Evolutionary conservation across 2,888 invertebrate genomes (phyloP), one percentile per base, ranked within the genome.

Genomic region (Oscheius sp.): DNA sequence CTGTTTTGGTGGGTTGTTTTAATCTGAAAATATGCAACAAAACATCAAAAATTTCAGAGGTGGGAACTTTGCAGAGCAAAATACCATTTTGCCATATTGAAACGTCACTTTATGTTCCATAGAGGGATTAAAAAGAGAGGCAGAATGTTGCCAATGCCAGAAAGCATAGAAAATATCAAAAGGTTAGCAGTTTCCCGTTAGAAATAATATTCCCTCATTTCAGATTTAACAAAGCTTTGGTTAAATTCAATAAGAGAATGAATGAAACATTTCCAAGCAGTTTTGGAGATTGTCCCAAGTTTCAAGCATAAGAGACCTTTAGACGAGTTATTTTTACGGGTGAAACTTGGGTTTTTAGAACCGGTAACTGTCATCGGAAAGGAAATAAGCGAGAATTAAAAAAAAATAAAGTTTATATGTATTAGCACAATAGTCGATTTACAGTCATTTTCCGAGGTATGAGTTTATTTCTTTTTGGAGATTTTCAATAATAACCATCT

Each of bases 31-130:
- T n/a, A n/a, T n/a, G n/a, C n/a, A n/a, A n/a, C n/a, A n/a, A n/a
- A n/a, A n/a, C n/a, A n/a, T n/a, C 15, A 23, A 6, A 10, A n/a
- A 15, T 45, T 68, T 27, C 12, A 68, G 68, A 34, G 69, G n/a
- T 69, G 69, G 69, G 69, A 69, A 29, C 23, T 69, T 23, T 69
- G 69, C 31, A 48, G 69, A 3, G 53, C 52, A 8, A 53, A 53
- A 5, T 64, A 69, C 45, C 6, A 27, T 10, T 34, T 63, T 4
- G 57, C 63, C 34, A 17, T 69, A 3, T 65, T 69, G 31, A 31
- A 17, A 33, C 39, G 65, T 6, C 61, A 58, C n/a, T 69, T 69
- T 33, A 63, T 69, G 63, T 66, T 25, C 17, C 69, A 69, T 65
- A 37, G 63, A 17, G 69, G 69, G 3, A 69, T 69, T 15, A 69